Evolutionary conservation across 30 jellyfish, hydroid and myxozoan genomes (phyloP).

Genomic region (Chironex yamaguchii): DNA sequence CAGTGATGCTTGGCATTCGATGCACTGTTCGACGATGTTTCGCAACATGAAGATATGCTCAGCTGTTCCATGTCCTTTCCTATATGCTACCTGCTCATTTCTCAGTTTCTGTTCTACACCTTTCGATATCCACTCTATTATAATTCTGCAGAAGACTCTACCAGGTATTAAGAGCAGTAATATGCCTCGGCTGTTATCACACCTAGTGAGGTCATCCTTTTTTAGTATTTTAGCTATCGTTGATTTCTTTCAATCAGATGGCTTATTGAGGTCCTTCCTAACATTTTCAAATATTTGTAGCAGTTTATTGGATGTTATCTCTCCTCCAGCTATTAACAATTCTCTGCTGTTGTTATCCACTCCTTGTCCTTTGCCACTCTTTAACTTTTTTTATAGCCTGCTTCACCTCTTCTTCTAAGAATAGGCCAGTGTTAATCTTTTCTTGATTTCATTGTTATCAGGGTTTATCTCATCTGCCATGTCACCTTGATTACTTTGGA

Average conservation of each 20-base stretch:
- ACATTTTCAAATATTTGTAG: not conserved
- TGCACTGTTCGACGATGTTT: conserved; percentile 64
- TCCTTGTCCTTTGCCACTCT: not conserved
- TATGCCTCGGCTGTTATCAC: not conserved
- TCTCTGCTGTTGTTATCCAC: not conserved
- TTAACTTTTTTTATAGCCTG: not conserved
- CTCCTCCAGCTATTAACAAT: not conserved
- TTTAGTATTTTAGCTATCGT: not conserved
- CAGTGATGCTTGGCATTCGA: conserved; percentile 29
- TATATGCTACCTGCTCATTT: conserved; percentile 52
- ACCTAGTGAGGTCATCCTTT: not conserved
- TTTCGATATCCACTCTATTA: not conserved
- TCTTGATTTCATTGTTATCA: not conserved
- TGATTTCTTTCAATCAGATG: not conserved
- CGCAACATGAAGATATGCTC: not conserved
- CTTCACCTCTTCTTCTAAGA: not conserved
- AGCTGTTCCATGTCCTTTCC: conserved; percentile 46
- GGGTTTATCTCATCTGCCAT: not conserved
- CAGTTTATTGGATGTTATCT: not conserved
- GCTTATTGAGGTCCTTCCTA: not conserved
- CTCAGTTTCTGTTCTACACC: conserved; percentile 10
- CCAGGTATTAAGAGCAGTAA: not conserved
- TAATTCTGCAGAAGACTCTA: not conserved
- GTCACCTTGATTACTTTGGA: not conserved
- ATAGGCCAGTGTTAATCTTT: not conserved